These are phyloP conservation scores for Synanthedon myopaeformis DNA, from an alignment of 2,888 invertebrate genomes.

Conservation along the genomic window DNA sequence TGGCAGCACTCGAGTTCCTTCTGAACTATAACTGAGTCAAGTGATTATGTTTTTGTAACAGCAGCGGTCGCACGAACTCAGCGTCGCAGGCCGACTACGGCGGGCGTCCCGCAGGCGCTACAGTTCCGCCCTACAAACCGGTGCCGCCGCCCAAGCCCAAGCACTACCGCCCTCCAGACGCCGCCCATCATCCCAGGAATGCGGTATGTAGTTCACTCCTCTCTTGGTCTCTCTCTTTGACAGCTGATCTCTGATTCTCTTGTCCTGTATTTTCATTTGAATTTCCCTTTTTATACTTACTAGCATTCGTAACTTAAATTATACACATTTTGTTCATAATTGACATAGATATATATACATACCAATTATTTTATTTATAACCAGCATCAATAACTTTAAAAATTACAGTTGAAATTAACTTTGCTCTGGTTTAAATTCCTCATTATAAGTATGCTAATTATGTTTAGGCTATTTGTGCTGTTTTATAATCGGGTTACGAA, in stretches of 20 bases:
- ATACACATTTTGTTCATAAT: conserved; percentile 27
- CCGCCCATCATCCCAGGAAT: conserved; percentile 45
- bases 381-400: too few relatives aligned
- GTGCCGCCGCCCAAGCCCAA: conserved; percentile 94
- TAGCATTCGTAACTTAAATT: conserved; percentile 5
- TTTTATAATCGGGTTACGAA: too few relatives aligned
- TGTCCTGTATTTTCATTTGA: too few relatives aligned
- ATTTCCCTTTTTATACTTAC: too few relatives aligned
- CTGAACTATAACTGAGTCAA: background rate
- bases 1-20: too few relatives aligned
- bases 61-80: conserved; percentile 70
- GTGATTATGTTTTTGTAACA: background rate
- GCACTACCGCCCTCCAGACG: conserved; percentile 82
- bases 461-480: too few relatives aligned
- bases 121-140: conserved; percentile 78
- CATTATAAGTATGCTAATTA: too few relatives aligned
- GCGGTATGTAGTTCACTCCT: conserved; percentile 31
- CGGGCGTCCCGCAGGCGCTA: conserved; percentile 22
- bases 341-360: too few relatives aligned
- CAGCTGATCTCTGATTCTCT: too few relatives aligned
- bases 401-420: too few relatives aligned
- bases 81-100: conserved; percentile 72
- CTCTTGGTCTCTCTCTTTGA: background rate
- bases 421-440: too few relatives aligned
- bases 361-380: too few relatives aligned